Evolutionary conservation across 2,797 vertebrate species (phyloP).

Genomic region (Anguilla obscura): DNA sequence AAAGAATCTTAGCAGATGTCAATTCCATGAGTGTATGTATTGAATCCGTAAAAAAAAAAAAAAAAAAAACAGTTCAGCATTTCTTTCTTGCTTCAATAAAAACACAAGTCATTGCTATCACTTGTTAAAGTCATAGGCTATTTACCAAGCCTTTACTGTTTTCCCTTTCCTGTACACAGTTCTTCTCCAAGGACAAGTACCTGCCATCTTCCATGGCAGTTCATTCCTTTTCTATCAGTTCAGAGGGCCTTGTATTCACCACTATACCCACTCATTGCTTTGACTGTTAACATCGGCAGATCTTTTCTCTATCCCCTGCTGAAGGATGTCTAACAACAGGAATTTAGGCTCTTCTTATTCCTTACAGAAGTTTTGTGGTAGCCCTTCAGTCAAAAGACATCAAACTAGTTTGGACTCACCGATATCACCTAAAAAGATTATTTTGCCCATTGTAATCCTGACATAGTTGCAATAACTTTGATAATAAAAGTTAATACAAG

Average conservation of each 20-base stretch:
- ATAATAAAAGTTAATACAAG: background rate
- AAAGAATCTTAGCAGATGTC: background rate
- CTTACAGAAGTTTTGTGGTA: background rate
- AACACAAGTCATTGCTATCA: conserved; percentile 12
- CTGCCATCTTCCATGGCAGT: conserved; percentile 22
- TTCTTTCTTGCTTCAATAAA: background rate
- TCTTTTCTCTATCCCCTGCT: background rate
- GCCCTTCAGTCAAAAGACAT: background rate
- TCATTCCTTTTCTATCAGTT: conserved; percentile 31
- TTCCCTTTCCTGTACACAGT: conserved; percentile 48
- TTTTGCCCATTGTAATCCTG: background rate
- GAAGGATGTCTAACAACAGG: background rate
- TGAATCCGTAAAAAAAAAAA: background rate
- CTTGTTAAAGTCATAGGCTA: conserved; percentile 44
- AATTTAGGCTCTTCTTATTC: background rate
- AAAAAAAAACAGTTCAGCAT: background rate
- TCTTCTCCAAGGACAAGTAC: conserved; percentile 56
- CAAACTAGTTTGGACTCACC: background rate
- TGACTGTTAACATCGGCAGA: conserved; percentile 30
- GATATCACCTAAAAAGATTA: background rate
- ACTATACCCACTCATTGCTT: conserved; percentile 45
- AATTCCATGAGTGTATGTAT: background rate
- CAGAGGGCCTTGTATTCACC: conserved; percentile 28
- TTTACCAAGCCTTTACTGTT: conserved; percentile 51
- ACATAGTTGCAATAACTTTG: background rate